Conservation (phyloP, 2,113 vertebrate species). For the Glaucidium brasilianum region DNA sequence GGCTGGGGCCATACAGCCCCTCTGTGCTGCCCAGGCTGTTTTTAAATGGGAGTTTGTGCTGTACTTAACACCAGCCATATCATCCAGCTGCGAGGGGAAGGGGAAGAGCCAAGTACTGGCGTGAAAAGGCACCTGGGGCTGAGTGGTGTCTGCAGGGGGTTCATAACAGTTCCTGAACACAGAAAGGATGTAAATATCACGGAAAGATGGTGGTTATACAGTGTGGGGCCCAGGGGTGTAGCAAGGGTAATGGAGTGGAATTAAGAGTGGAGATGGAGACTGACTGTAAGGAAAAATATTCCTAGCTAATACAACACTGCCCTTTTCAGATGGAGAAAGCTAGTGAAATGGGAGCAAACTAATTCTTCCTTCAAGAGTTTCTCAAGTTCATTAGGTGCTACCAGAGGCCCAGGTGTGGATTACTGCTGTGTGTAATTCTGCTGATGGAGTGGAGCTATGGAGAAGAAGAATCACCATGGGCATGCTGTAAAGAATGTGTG, state of each 20-base stretch:
- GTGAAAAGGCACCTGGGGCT: neutral
- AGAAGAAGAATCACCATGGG: fast-evolving
- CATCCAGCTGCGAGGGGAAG: neutral
- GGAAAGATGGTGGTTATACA: neutral
- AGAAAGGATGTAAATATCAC: neutral
- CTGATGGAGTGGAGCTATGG: neutral
- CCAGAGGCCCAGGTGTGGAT: neutral
- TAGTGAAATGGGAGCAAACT: neutral
- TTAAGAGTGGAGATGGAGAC: neutral
- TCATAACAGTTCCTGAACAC: neutral
- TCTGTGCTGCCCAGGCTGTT: neutral
- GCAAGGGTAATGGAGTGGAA: neutral
- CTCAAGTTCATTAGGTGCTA: neutral
- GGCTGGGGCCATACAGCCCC: neutral
- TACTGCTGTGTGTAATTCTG: neutral
- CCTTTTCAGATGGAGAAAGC: neutral
- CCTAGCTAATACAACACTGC: neutral
- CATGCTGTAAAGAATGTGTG: fast-evolving
- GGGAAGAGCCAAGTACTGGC: neutral
- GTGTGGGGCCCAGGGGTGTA: neutral
- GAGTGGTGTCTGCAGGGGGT: neutral
- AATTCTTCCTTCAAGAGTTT: neutral
- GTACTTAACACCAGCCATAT: neutral
- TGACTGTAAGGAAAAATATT: neutral
- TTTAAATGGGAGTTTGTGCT: neutral